Evolutionary conservation across 2,113 vertebrate genomes (phyloP), one percentile per base, ranked within the genome.

Genomic region (Polypterus bichir): DNA sequence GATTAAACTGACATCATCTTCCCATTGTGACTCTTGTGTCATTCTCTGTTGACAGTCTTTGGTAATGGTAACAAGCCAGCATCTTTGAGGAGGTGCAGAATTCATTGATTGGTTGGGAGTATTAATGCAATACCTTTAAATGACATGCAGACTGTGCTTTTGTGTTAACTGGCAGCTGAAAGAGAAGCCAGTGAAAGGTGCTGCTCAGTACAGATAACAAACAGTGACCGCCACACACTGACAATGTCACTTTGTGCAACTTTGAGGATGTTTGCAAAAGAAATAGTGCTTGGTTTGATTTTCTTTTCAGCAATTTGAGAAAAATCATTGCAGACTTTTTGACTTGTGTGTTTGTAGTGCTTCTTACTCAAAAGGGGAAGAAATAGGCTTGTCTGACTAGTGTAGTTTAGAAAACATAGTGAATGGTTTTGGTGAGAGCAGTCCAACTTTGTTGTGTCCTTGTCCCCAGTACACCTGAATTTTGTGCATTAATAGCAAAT

Each of bases 1-100:
- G 81, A 86, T 85, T 83, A 83, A 84, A 83, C 74, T 84, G 85
- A 81, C 81, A 86, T 74, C 77, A 73, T 77, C 83, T 83, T 83
- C 77, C 74, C 77, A 81, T 75, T 75, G 74, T 71, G 74, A 79
- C 74, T 84, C 74, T 65, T 53, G 73, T 82, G 80, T 85, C 80
- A 81, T 81, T 88, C 83, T 83, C 71, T 80, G 76, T 86, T 88
- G 84, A 85, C 80, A 84, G 74, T 70, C 70, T 70, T 78, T 73
- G 66, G 74, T 75, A 77, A 74, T 73, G 64, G 78, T 74, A 79
- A 79, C 70, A 75, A 73, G 74, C 73, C 64, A 7, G 44, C 79
- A 83, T 82, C 85, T 84, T 87, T 89, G 83, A 71, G 73, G 75
- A 80, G 74, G 74, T 74, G 70, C 70, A 71, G 73, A 71, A 71